Percentiles rank a stretch among this genome's conserved stretches.
Conservation (phyloP, 2,113 vertebrate species). For the Sorex fumeus region DNA sequence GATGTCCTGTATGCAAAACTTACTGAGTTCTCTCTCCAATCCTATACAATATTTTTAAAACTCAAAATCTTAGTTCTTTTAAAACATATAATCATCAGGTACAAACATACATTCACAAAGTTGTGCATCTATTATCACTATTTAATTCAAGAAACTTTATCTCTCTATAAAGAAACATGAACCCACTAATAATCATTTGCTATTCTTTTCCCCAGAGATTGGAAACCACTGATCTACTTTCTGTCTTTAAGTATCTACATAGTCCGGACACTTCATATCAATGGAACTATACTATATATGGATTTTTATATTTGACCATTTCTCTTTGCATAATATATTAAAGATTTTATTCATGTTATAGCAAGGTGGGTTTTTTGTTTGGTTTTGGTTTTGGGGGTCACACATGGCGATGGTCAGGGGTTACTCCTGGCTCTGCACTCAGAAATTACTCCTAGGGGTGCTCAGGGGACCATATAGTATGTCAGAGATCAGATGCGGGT, state of each 20-base stretch:
- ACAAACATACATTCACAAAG: neutral
- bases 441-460: too few relatives aligned
- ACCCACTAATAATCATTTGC: neutral
- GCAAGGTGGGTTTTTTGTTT: neutral
- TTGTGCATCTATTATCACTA: neutral
- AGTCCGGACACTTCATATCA: constrained; percentile 7
- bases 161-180: neutral
- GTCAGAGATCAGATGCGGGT: too few relatives aligned
- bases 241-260: neutral
- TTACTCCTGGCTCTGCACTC: too few relatives aligned
- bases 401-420: too few relatives aligned
- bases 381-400: too few relatives aligned
- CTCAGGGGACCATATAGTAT: too few relatives aligned
- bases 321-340: neutral
- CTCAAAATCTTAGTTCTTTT: neutral
- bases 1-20: too few relatives aligned
- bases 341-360: constrained; percentile 4
- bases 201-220: neutral
- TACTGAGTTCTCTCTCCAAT: too few relatives aligned
- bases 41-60: neutral
- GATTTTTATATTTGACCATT: neutral
- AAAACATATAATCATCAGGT: neutral
- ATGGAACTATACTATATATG: neutral
- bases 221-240: neutral
- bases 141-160: neutral